Percentiles rank a stretch among this genome's conserved stretches.
Conservation (phyloP, 2,797 vertebrate species). For the Ceryle rudis region DNA sequence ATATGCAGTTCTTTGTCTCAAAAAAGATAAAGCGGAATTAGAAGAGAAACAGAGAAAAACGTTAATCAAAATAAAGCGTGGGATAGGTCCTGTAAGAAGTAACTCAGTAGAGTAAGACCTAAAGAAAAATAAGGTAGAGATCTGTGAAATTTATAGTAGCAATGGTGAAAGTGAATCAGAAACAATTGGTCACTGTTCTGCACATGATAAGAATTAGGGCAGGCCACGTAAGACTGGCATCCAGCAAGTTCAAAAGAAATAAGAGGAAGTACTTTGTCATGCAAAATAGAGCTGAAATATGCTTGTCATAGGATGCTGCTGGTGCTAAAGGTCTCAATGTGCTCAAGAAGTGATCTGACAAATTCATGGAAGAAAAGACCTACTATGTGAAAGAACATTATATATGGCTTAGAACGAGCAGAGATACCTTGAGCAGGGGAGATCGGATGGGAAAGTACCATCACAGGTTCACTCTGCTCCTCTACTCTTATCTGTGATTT, state of each 20-base stretch:
- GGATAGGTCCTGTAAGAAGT: background rate
- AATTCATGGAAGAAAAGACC: background rate
- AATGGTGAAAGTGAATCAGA: background rate
- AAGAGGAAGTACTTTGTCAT: background rate
- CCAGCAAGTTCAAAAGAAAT: background rate
- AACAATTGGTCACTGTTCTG: background rate
- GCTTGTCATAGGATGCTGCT: background rate
- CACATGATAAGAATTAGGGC: background rate
- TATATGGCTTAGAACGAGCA: background rate
- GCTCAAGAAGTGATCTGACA: background rate
- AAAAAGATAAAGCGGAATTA: background rate
- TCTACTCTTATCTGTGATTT: background rate
- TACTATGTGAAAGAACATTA: background rate
- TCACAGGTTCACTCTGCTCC: background rate
- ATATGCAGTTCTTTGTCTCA: background rate
- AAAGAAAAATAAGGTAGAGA: background rate
- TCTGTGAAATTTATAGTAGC: background rate
- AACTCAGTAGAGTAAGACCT: background rate
- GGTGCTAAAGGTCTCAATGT: background rate
- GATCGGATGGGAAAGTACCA: background rate
- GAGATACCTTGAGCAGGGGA: background rate
- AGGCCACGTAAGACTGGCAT: background rate
- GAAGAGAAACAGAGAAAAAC: background rate
- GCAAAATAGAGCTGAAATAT: background rate
- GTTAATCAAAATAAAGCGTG: background rate